These are phyloP conservation scores for Dryas iulia DNA, from an alignment of 1,140 invertebrate species.

Conservation along the genomic window DNA sequence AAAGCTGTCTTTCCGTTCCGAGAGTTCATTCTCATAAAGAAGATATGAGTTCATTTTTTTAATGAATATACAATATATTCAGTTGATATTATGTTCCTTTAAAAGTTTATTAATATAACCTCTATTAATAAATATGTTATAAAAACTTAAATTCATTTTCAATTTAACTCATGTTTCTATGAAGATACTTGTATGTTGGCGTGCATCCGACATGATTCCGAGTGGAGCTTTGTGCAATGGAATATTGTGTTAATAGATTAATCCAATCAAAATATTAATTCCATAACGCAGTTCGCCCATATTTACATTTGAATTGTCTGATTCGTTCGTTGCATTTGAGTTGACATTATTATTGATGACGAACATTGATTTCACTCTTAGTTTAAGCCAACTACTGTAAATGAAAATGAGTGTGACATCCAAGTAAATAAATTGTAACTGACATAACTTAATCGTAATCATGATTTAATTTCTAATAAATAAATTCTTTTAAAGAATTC, in stretches of 20 bases:
- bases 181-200: constrained; percentile 19
- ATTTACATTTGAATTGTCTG: constrained; percentile 71
- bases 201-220: constrained; percentile 28
- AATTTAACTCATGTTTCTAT: background rate
- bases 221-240: constrained; percentile 50
- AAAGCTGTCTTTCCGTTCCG: background rate
- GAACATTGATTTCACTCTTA: background rate
- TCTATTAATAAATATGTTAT: constrained; percentile 7
- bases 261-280: constrained; percentile 77
- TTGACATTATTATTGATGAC: constrained; percentile 45
- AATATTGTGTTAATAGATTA: constrained; percentile 75
- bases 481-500: constrained; percentile 6
- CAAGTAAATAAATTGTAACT: background rate
- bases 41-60: background rate
- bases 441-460: too few species aligned
- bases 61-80: background rate
- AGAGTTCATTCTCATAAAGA: background rate
- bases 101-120: too few species aligned
- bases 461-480: too few species aligned
- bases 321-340: constrained; percentile 61
- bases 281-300: constrained; percentile 59
- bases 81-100: background rate
- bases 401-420: background rate
- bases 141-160: background rate
- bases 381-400: background rate